phyloP scores from a whole-genome alignment of 2,113 vertebrate genomes.

The Lepidothrix coronata region DNA sequence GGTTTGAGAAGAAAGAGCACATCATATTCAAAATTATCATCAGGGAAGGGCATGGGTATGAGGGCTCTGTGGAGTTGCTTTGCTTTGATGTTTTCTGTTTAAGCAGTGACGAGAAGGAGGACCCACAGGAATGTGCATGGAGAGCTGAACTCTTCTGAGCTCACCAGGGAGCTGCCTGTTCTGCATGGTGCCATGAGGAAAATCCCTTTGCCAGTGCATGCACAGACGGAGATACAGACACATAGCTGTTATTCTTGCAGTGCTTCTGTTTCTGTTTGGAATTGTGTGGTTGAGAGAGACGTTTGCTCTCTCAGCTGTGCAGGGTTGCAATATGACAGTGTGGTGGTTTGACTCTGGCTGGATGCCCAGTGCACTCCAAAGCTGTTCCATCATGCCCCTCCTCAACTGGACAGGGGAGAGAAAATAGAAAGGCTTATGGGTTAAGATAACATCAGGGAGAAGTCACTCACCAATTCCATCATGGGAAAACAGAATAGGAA shows the following conservation, averaged over 20 bases:
- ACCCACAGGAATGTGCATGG: neutral
- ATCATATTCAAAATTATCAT: neutral
- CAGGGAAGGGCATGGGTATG: neutral
- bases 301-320: neutral
- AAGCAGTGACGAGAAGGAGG: neutral
- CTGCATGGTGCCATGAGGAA: accelerated
- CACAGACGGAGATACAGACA: neutral
- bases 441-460: neutral
- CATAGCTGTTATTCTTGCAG: neutral
- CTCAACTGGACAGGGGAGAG: neutral
- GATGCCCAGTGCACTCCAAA: neutral
- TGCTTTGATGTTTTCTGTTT: neutral
- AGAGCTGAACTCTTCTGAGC: neutral
- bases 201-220: neutral
- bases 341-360: neutral
- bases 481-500: neutral
- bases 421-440: neutral
- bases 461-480: accelerated
- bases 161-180: accelerated
- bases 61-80: neutral
- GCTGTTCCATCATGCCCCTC: neutral
- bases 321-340: neutral
- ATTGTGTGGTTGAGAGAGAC: neutral
- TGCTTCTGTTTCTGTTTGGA: neutral
- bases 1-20: neutral